Base-by-base conservation (phyloP, 37 sponge, comb jelly and placozoan genomes). In the Eunapius fragilis region DNA sequence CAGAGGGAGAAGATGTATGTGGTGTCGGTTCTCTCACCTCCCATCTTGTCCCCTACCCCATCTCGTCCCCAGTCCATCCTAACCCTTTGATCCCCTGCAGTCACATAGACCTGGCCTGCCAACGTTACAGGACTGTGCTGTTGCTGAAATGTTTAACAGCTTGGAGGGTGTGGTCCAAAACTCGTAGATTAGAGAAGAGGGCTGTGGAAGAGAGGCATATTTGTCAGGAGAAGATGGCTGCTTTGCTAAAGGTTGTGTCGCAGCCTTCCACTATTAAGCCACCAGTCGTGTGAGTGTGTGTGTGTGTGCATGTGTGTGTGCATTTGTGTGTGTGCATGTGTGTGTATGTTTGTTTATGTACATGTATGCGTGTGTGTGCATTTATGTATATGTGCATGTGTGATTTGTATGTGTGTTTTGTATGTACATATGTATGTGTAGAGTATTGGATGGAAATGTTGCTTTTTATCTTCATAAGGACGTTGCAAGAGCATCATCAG, bases 1-100 rank as follows among this genome's bases (percentile, higher is more conserved):
- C 81, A 81, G 74, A 79, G 81, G 49, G 67, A 73, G 17, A 80
- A 32, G 33, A 80, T 26, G 81, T 80, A 35, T 68, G 81, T 35
- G 23, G n/a, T n/a, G n/a, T n/a, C n/a, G n/a, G n/a, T n/a, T 22
- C 30, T 25, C 25, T 5, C 25, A 45, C 25, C 11, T 37, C 26
- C 31, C 68, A 26, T 68, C n/a, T n/a, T n/a, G 2, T 19, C 33
- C 36, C 28, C 70, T 37, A 23, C 69, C 32, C 27, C 81, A 2
- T 68, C 68, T 13, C 32, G 1, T 72, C 14, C 27, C 17, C 31
- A 10, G 6, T 58, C 58, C 17, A 10, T 58, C 0, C 58, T 58
- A 13, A 1, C 58, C 58, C 22, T 17, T 58, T 19, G 1, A 2
- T 17, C 22, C 58, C 58, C 58, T 58, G 6, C 72, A 86, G 87